Evolutionary conservation across 2,113 vertebrate species (phyloP).

Genomic region (Anarrhichthys ocellatus): DNA sequence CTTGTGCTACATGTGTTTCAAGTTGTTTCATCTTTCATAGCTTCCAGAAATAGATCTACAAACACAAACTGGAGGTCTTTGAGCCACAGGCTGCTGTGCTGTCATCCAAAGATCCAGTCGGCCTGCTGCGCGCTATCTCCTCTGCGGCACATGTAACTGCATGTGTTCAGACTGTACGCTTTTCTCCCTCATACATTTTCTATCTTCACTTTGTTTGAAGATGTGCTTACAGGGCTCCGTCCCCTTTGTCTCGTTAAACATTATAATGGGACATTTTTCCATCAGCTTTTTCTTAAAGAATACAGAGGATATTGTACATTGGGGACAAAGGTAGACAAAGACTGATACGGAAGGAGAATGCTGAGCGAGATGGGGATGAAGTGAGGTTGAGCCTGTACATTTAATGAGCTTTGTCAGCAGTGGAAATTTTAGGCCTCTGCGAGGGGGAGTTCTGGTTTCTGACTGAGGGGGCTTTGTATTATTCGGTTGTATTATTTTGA

Average conservation of each 20-base stretch:
- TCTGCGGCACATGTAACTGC: constrained; percentile 38
- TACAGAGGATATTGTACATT: constrained; percentile 8
- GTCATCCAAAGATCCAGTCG: constrained; percentile 38
- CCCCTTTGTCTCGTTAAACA: constrained; percentile 50
- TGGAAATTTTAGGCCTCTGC: constrained; percentile 18
- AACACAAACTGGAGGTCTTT: constrained; percentile 6
- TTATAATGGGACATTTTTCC: constrained; percentile 17
- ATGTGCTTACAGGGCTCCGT: constrained; percentile 18
- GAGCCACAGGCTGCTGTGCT: constrained; percentile 41
- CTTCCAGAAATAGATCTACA: constrained; percentile 8
- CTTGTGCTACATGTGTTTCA: not conserved
- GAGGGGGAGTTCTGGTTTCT: not conserved
- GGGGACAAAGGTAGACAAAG: constrained; percentile 26
- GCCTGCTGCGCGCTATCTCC: constrained; percentile 22
- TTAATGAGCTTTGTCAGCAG: constrained; percentile 46
- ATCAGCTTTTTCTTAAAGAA: constrained; percentile 30
- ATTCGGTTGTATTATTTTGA: not conserved
- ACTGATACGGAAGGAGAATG: constrained; percentile 16
- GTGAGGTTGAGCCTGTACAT: constrained; percentile 21
- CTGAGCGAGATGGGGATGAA: constrained; percentile 4
- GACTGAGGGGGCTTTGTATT: constrained; percentile 16
- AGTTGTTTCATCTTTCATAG: not conserved
- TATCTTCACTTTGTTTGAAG: constrained; percentile 44
- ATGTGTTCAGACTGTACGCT: constrained; percentile 11
- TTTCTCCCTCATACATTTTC: constrained; percentile 12